phyloP scores from a whole-genome alignment of 2,797 vertebrate genomes.

The Xenops minutus region DNA sequence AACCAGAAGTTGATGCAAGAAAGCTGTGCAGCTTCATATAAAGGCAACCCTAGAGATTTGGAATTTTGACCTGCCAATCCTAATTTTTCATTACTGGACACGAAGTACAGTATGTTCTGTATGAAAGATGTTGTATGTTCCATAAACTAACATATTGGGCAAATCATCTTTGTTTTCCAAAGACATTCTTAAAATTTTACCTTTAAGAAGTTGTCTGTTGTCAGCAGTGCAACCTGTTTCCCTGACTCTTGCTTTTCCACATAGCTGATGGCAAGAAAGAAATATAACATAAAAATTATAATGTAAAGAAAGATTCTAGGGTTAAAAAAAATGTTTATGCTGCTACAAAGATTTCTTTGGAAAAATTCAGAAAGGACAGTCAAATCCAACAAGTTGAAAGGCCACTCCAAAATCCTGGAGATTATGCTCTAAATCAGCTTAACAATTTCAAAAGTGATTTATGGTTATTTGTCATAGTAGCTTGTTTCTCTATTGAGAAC shows the following conservation, averaged over 20 bases:
- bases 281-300: neutral
- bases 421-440: neutral
- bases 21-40: neutral
- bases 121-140: neutral
- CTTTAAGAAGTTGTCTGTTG: conserved; percentile 84
- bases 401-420: neutral
- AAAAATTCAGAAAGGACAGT: neutral
- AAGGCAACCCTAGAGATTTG: neutral
- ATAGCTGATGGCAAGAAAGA: conserved; percentile 76
- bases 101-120: neutral
- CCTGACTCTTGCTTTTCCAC: conserved; percentile 83
- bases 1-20: neutral
- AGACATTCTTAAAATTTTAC: conserved; percentile 66
- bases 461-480: neutral
- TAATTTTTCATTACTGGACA: neutral
- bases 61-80: neutral
- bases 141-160: neutral
- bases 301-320: neutral
- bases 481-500: neutral
- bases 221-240: conserved; percentile 83
- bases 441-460: neutral
- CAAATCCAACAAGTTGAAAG: neutral
- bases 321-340: neutral
- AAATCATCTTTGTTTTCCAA: neutral
- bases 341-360: neutral